These are phyloP conservation scores for Falco columbarius DNA, from an alignment of 2,797 vertebrate genomes.

Conservation along the genomic window DNA sequence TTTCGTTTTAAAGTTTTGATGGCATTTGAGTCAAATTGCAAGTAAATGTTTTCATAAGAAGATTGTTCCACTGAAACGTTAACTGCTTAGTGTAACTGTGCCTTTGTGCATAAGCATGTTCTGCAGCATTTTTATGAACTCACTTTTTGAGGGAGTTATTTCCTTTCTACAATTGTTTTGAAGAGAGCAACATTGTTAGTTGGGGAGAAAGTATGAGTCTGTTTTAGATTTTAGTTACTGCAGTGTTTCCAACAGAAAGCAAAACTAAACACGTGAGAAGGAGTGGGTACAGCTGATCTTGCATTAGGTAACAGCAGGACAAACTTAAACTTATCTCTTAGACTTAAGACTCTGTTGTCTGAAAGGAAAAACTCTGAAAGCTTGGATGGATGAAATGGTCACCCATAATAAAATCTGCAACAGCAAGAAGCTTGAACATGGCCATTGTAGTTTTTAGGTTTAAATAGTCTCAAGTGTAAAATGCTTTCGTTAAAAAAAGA, in stretches of 20 bases:
- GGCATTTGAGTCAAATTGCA: neutral
- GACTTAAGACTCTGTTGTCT: neutral
- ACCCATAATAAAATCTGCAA: neutral
- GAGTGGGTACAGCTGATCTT: neutral
- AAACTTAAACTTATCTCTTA: neutral
- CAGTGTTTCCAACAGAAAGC: conserved; percentile 23
- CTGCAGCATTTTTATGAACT: neutral
- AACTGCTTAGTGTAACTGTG: neutral
- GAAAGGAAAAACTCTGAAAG: neutral
- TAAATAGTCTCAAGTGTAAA: neutral
- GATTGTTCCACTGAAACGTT: neutral
- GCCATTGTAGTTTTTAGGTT: neutral
- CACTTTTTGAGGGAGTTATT: neutral
- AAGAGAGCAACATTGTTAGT: neutral
- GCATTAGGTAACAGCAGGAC: neutral
- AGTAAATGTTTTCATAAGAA: neutral
- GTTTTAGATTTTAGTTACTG: neutral
- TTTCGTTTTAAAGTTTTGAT: neutral
- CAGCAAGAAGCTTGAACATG: neutral
- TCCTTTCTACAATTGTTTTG: neutral
- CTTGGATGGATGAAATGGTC: neutral
- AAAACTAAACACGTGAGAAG: neutral
- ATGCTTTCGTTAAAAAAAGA: neutral
- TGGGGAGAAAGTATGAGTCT: neutral
- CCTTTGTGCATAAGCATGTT: neutral